phyloP scores from a whole-genome alignment of 1,140 invertebrate genomes.

The Bombus balteatus region DNA sequence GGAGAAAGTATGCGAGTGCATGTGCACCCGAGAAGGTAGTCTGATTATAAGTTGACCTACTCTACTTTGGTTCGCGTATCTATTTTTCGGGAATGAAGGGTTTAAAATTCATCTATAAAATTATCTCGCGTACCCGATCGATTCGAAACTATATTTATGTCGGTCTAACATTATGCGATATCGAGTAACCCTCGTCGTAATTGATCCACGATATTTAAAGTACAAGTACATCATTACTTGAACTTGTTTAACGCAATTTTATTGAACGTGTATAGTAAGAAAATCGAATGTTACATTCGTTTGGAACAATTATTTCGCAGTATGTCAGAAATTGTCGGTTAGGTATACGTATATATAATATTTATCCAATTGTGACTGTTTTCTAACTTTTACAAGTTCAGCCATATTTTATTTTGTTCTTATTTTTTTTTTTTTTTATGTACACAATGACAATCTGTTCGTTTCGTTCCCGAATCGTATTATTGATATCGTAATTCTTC shows the following conservation, averaged over 20 bases:
- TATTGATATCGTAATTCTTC: conserved; percentile 60
- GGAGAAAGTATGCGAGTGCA: conserved; percentile 43
- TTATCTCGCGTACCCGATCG: conserved; percentile 17
- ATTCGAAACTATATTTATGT: conserved; percentile 26
- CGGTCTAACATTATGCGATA: conserved; percentile 29
- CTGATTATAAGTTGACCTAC: conserved; percentile 65
- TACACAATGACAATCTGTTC: conserved; percentile 5
- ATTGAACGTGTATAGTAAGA: conserved; percentile 24
- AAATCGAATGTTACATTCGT: conserved; percentile 31
- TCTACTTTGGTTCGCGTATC: conserved; percentile 56
- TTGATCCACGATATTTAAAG: conserved; percentile 43
- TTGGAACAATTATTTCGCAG: conserved; percentile 5
- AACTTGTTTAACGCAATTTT: conserved; percentile 21
- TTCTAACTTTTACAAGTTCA: conserved; percentile 2
- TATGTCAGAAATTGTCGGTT: background rate
- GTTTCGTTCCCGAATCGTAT: conserved; percentile 48
- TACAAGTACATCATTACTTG: conserved; percentile 1
- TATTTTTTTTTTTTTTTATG: background rate
- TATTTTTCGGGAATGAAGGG: conserved; percentile 34
- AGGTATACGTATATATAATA: background rate
- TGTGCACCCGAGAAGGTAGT: conserved; percentile 48
- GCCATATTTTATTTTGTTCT: background rate
- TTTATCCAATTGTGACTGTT: background rate
- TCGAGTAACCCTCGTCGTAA: conserved; percentile 32
- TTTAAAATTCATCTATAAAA: conserved; percentile 30